Base-by-base conservation (phyloP, 2,113 vertebrate species). In the Formicarius rufipectus region DNA sequence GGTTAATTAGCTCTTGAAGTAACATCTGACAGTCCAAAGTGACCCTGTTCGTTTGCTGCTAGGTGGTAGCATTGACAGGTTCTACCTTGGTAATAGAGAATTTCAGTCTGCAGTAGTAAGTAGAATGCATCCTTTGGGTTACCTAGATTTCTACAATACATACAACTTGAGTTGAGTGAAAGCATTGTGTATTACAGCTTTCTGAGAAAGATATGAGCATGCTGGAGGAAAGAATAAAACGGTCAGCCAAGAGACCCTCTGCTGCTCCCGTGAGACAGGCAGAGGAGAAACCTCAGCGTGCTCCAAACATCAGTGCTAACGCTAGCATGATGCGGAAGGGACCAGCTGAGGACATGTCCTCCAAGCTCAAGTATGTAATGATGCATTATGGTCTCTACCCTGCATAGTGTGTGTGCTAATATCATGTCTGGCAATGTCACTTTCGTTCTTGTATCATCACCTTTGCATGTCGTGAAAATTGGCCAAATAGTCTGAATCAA, bases 171-270 rank as follows among this genome's bases (percentile, higher is more conserved):
- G 49, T 3, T 93, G 59, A 95, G 30, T 89, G 40, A 67, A 91
- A 82, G 28, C 10, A 3, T 89, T 68, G 58, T 94, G 49, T 89
- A 59, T 92, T 91, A 28, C 79, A 99, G 99, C 98, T 99, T 85
- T 99, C 99, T 16, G 99, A 99, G 94, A 99, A 99, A 86, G 99
- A 99, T 88, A 98, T 99, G 99, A 99, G 99, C 97, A 99, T 99
- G 99, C 95, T 99, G 45, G 99, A 99, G 93, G 99, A 99, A 83
- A 98, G 99, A 76, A 99, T 99, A 97, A 99, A 99, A 52, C 98
- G 99, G 10, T 99, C 99, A 20, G 99, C 99, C 44, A 99, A 99
- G 97, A 99, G 99, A 94, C 96, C 98, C 0, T 92, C 98, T 6
- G 96, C 98, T 24, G 97, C 98, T 63, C 98, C 99, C 2, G 53